Percentiles rank a stretch among this genome's conserved stretches.
Evolutionary conservation across 2,113 vertebrate genomes (phyloP).

Genomic region (Proterorhinus semilunaris): DNA sequence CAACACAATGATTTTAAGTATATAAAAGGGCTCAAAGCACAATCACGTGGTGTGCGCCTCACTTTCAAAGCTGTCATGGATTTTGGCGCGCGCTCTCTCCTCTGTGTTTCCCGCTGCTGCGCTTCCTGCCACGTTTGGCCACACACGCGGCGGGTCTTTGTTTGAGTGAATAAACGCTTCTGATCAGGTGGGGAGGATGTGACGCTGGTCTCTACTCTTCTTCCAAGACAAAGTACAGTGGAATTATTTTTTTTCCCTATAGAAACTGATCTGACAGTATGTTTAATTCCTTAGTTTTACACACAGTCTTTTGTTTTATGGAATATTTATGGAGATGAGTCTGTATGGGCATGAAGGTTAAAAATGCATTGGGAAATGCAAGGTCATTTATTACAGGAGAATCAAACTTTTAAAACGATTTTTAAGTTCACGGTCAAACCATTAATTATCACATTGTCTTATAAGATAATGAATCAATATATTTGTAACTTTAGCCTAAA

Average conservation of each 20-base stretch:
- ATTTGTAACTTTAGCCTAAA: not conserved
- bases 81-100: not conserved
- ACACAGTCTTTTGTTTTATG: constrained; percentile 3
- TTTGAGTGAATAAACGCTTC: not conserved
- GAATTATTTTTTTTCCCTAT: not conserved
- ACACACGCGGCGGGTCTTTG: not conserved
- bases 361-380: not conserved
- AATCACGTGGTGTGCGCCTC: not conserved
- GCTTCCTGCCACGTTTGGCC: constrained; percentile 1
- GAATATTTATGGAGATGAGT: constrained; percentile 7
- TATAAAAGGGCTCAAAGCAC: not conserved
- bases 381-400: not conserved
- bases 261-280: not conserved
- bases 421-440: not conserved
- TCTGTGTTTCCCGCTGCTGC: not conserved
- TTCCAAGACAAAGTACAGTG: not conserved
- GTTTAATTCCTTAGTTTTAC: not conserved
- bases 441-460: not conserved
- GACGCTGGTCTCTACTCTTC: not conserved
- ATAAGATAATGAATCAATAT: not conserved
- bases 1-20: not conserved
- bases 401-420: not conserved
- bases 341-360: not conserved
- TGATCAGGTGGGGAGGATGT: not conserved
- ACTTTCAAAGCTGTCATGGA: not conserved